These are phyloP conservation scores for Hoplodrina blanda DNA, from an alignment of 2,888 invertebrate genomes.

Conservation along the genomic window DNA sequence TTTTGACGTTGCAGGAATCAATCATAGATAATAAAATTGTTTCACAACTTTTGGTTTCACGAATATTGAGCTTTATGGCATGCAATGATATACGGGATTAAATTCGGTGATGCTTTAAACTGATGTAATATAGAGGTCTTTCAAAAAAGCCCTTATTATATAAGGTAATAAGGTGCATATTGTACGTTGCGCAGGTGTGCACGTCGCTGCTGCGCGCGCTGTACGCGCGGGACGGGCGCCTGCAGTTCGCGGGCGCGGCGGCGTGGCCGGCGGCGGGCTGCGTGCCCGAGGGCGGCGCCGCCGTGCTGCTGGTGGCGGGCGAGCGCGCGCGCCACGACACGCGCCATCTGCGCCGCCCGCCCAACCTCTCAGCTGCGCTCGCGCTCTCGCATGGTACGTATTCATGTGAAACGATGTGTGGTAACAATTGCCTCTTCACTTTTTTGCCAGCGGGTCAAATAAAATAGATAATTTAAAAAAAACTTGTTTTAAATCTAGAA, in stretches of 20 bases:
- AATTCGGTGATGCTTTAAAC: too few species aligned
- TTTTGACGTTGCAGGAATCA: neutral
- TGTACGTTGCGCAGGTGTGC: slow-evolving; percentile 85
- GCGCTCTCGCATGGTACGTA: slow-evolving; percentile 58
- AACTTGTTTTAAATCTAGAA: too few species aligned
- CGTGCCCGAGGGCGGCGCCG: slow-evolving; percentile 85
- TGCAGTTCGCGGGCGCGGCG: slow-evolving; percentile 84
- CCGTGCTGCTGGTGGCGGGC: slow-evolving; percentile 75
- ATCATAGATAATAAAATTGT: too few species aligned
- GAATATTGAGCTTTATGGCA: neutral
- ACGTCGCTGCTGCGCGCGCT: slow-evolving; percentile 95
- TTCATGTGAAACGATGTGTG: too few species aligned
- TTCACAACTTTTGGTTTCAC: too few species aligned
- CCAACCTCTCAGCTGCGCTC: slow-evolving; percentile 56
- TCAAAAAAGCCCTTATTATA: too few species aligned
- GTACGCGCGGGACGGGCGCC: slow-evolving; percentile 96
- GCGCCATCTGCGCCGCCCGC: slow-evolving; percentile 68
- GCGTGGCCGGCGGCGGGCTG: slow-evolving; percentile 80
- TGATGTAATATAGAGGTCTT: too few species aligned
- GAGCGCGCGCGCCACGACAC: slow-evolving; percentile 68
- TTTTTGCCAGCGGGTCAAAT: too few species aligned
- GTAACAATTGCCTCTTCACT: too few species aligned
- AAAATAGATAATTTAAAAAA: too few species aligned
- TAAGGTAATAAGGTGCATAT: too few species aligned
- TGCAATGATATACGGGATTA: too few species aligned